phyloP scores from a whole-genome alignment of 2,888 invertebrate genomes.

The Rambutsinella grinnellia region DNA sequence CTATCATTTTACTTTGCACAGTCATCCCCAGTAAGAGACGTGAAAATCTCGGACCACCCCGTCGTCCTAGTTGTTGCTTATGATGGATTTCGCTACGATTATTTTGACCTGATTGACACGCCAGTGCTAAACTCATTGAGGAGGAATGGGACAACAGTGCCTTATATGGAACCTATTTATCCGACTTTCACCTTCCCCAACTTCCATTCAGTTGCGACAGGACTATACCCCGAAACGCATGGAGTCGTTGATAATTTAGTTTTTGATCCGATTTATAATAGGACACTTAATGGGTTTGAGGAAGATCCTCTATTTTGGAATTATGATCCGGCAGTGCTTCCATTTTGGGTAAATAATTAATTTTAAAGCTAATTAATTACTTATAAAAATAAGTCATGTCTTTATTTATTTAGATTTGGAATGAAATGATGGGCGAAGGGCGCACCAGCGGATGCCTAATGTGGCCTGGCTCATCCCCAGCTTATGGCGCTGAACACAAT shows the following conservation, averaged over 20 bases:
- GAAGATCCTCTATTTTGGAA: constrained; percentile 61
- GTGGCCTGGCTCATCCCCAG: constrained; percentile 75
- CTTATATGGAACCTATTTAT: constrained; percentile 75
- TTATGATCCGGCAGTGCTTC: constrained; percentile 44
- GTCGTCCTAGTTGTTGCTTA: constrained; percentile 75
- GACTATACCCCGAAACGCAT: constrained; percentile 77
- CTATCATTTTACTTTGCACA: background rate
- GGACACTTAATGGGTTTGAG: constrained; percentile 43
- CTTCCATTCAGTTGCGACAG: constrained; percentile 80
- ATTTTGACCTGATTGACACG: constrained; percentile 74
- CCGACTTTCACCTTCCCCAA: constrained; percentile 82
- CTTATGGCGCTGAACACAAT: constrained; percentile 67
- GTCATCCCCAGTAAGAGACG: too few species aligned
- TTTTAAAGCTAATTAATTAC: too few species aligned
- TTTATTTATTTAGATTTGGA: constrained; percentile 68
- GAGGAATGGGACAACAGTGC: constrained; percentile 73
- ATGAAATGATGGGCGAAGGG: constrained; percentile 72
- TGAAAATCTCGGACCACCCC: constrained; percentile 40
- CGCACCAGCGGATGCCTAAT: constrained; percentile 77
- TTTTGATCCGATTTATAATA: constrained; percentile 71
- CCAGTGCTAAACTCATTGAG: constrained; percentile 74
- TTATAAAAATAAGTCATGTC: too few species aligned
- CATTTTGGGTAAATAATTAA: constrained; percentile 58
- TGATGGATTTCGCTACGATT: constrained; percentile 80
- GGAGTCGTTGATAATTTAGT: constrained; percentile 77